Evolutionary conservation across 2,888 invertebrate species (phyloP).

Genomic region (Lasioglossum leucozonium): DNA sequence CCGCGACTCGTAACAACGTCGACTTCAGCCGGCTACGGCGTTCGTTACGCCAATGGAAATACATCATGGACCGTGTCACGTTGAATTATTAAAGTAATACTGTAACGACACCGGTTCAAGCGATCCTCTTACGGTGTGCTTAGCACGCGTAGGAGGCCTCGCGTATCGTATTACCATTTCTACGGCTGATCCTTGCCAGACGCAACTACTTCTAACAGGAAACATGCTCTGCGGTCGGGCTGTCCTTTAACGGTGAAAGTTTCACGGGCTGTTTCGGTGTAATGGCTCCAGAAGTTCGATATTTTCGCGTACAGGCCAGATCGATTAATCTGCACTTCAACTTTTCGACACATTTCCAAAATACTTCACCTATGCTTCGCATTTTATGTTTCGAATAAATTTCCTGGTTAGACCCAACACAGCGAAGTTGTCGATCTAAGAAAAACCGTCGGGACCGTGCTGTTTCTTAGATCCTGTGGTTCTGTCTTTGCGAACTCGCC

Average conservation of each 20-base stretch:
- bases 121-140: slow-evolving; percentile 23
- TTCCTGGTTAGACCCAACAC: no score
- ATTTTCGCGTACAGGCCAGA: not conserved
- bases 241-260: not conserved
- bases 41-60: slow-evolving; percentile 57
- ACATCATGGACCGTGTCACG: slow-evolving; percentile 51
- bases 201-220: slow-evolving; percentile 42
- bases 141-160: slow-evolving; percentile 21
- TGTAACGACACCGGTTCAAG: slow-evolving; percentile 48
- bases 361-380: not conserved
- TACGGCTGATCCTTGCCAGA: slow-evolving; percentile 59
- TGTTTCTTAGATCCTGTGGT: no score
- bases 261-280: not conserved
- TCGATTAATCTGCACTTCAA: not conserved
- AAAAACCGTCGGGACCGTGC: no score
- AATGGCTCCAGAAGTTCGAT: not conserved
- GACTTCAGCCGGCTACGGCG: slow-evolving; percentile 35
- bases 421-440: no score
- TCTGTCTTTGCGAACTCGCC: no score
- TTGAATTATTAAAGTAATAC: slow-evolving; percentile 63
- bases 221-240: slow-evolving; percentile 44
- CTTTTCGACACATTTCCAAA: not conserved
- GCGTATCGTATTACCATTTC: slow-evolving; percentile 27
- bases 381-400: not conserved
- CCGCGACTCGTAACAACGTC: slow-evolving; percentile 52